Evolutionary conservation across 2,888 invertebrate species (phyloP).

Genomic region (Oscheius onirici): DNA sequence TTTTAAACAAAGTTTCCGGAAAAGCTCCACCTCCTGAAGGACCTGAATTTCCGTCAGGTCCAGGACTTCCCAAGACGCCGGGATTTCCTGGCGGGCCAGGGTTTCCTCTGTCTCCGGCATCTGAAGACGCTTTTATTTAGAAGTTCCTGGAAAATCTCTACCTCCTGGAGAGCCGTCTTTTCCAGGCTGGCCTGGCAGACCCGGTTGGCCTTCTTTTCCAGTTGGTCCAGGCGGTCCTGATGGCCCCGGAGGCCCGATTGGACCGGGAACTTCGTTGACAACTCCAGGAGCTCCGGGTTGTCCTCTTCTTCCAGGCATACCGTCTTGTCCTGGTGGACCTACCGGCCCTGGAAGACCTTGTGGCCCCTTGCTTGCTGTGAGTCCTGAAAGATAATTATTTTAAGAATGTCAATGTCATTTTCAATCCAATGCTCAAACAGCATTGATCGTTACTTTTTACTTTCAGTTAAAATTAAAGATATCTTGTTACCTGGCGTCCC

Average conservation of each 20-base stretch:
- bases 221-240: slow-evolving; percentile 54
- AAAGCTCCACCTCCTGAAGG: slow-evolving; percentile 35
- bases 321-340: slow-evolving; percentile 54
- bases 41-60: slow-evolving; percentile 50
- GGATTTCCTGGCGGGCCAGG: slow-evolving; percentile 48
- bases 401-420: too few relatives aligned
- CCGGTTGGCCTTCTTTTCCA: slow-evolving; percentile 45
- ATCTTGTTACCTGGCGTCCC: slow-evolving; percentile 43
- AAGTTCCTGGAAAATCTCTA: too few relatives aligned
- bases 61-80: slow-evolving; percentile 50
- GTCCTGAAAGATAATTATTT: too few relatives aligned
- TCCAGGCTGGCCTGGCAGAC: slow-evolving; percentile 39
- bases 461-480: too few relatives aligned
- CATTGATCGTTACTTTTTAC: too few relatives aligned
- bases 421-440: too few relatives aligned
- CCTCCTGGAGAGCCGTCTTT: slow-evolving; percentile 37
- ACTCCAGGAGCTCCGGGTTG: slow-evolving; percentile 46
- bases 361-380: slow-evolving; percentile 39
- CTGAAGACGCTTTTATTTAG: too few relatives aligned
- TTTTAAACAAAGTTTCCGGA: too few relatives aligned
- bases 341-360: slow-evolving; percentile 54
- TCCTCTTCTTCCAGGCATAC: slow-evolving; percentile 52
- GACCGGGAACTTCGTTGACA: slow-evolving; percentile 46
- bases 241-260: slow-evolving; percentile 52
- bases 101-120: slow-evolving; percentile 31